Evolutionary conservation across 2,797 vertebrate genomes (phyloP), one percentile per base, ranked within the genome.

Genomic region (Eulemur mongoz): DNA sequence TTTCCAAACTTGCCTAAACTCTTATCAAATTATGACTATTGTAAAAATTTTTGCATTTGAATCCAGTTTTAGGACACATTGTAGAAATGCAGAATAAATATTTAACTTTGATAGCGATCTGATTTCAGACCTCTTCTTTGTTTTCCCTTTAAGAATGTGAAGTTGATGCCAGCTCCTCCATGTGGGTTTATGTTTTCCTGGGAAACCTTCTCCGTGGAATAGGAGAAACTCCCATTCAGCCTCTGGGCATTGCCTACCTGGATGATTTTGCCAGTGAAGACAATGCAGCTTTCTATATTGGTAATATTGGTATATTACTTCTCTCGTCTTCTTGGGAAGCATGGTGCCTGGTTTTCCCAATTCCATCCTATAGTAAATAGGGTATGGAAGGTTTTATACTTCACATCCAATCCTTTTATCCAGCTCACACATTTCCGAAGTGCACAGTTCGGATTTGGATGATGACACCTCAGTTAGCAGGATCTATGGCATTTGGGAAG

Each of bases 221-320:
- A 83, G 99, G 99, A 52, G 99, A 99, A 98, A 99, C 99, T 8
- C 99, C 99, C 0, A 99, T 99, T 73, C 99, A 99, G 93, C 99
- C 99, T 9, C 94, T 99, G 93, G 99, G 99, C 82, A 99, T 99
- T 63, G 92, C 99, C 23, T 99, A 99, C 79, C 98, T 99, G 1
- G 99, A 99, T 91, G 99, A 99, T 96, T 99, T 99, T 61, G 98
- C 99, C 72, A 90, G 97, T 30, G 98, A 99, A 94, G 99, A 99
- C 69, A 99, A 99, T 0, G 98, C 98, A 25, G 99, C 99, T 4
- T 99, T 99, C 96, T 99, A 99, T 84, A 99, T 99, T 32, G 99
- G 99, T 99, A 99, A 98, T 5, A 3, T 7, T 10, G 22, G 13
- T 35, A 25, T 25, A 54, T 79, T 14, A 17, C 25, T 43, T 93